Percentiles rank a stretch among this genome's conserved stretches.
Evolutionary conservation across 2,797 vertebrate species (phyloP).

Genomic region (Aplochiton taeniatus): DNA sequence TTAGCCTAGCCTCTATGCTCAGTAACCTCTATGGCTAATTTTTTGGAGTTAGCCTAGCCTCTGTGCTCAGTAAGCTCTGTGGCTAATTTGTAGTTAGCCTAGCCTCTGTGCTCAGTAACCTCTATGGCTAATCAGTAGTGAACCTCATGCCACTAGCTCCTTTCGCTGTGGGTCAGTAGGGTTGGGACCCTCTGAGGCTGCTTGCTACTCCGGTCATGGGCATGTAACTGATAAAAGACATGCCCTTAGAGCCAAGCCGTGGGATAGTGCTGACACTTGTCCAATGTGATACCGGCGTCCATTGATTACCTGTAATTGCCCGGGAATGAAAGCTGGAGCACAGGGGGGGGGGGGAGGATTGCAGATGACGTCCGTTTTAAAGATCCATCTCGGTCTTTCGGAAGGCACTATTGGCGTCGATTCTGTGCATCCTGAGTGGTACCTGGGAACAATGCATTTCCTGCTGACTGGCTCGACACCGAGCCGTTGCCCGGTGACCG

Average conservation of each 20-base stretch:
- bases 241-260: slow-evolving; percentile 29
- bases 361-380: slow-evolving; percentile 1
- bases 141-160: too few relatives aligned
- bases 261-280: slow-evolving; percentile 33
- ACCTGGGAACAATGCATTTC: too few relatives aligned
- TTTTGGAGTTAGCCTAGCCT: too few relatives aligned
- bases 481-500: too few relatives aligned
- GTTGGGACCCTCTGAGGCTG: slow-evolving; percentile 15
- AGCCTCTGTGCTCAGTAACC: too few relatives aligned
- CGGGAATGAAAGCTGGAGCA: slow-evolving; percentile 41
- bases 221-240: slow-evolving; percentile 28
- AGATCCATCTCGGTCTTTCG: neutral
- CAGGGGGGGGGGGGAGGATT: slow-evolving; percentile 12
- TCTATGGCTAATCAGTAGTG: too few relatives aligned
- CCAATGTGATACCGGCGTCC: slow-evolving; percentile 12
- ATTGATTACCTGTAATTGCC: slow-evolving; percentile 41
- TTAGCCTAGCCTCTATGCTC: too few relatives aligned
- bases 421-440: too few relatives aligned
- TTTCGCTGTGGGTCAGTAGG: neutral
- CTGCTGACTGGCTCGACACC: too few relatives aligned
- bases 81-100: too few relatives aligned
- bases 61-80: too few relatives aligned
- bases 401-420: neutral
- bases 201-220: slow-evolving; percentile 42
- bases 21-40: too few relatives aligned